A percentile compares a stretch with the other conserved stretches of the same genome.
Conservation (phyloP, 2,888 invertebrate species). For the Drosophila bunnanda region DNA sequence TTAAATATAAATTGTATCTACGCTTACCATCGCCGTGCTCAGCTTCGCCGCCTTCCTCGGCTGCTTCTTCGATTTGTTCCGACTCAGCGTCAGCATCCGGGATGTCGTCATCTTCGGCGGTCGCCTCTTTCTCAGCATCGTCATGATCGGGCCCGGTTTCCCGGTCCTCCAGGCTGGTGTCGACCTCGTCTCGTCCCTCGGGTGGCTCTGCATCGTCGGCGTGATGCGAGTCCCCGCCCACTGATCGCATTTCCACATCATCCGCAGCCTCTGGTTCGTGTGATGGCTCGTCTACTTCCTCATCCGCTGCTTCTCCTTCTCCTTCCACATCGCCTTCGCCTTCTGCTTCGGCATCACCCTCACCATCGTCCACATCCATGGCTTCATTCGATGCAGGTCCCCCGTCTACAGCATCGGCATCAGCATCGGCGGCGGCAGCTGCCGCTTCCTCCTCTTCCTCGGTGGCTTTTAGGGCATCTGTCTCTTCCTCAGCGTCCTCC, state of each 20-base stretch:
- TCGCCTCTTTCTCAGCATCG: conserved; percentile 49
- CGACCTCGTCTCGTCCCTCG: conserved; percentile 64
- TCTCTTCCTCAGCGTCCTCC: conserved; percentile 49
- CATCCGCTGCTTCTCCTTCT: conserved; percentile 55
- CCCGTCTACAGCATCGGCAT: conserved; percentile 78
- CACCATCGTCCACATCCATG: conserved; percentile 68
- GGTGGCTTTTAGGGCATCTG: conserved; percentile 53
- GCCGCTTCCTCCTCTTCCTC: conserved; percentile 71
- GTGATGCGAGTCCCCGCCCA: conserved; percentile 52
- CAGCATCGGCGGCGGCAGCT: conserved; percentile 73
- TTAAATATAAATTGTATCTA: not conserved
- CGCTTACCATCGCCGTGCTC: conserved; percentile 72
- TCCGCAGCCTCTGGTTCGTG: conserved; percentile 50
- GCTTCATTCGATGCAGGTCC: conserved; percentile 59
- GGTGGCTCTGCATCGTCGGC: conserved; percentile 38
- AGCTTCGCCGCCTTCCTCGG: conserved; percentile 54
- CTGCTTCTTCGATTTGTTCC: conserved; percentile 44
- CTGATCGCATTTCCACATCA: conserved; percentile 70
- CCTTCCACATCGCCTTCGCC: conserved; percentile 32
- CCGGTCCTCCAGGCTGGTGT: conserved; percentile 50
- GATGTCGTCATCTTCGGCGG: conserved; percentile 34
- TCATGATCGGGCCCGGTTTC: conserved; percentile 37
- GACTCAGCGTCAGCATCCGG: conserved; percentile 39
- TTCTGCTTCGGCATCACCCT: conserved; percentile 55
- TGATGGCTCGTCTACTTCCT: conserved; percentile 22